Conservation (phyloP, 2,888 invertebrate genomes). For the Phyllotreta striolata region DNA sequence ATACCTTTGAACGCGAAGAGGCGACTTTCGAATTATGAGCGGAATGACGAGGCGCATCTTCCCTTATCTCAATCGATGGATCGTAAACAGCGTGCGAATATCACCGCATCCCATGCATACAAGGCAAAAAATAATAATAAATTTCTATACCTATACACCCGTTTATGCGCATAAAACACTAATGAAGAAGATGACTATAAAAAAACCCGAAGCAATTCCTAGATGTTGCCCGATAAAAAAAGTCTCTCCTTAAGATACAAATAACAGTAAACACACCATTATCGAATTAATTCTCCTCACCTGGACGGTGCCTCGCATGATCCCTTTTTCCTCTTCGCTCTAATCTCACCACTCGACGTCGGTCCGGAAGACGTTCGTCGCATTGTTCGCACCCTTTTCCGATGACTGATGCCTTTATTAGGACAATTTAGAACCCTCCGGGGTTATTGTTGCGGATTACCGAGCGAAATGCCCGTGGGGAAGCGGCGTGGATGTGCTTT, state of each 20-base stretch:
- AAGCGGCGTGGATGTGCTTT: not conserved
- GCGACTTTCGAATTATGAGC: constrained; percentile 42
- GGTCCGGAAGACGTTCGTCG: constrained; percentile 2
- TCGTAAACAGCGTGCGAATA: not conserved
- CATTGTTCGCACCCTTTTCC: constrained; percentile 18
- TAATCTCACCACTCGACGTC: constrained; percentile 31
- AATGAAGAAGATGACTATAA: too few species aligned
- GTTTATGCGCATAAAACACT: too few species aligned
- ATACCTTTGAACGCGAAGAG: constrained; percentile 42
- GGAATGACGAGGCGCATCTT: constrained; percentile 52
- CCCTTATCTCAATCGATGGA: constrained; percentile 19
- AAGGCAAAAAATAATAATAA: too few species aligned
- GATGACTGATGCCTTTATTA: constrained; percentile 30
- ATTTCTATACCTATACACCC: too few species aligned
- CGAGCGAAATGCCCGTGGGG: constrained; percentile 32
- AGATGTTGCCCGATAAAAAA: too few species aligned
- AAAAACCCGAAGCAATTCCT: too few species aligned
- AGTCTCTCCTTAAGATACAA: too few species aligned
- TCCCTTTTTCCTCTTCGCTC: constrained; percentile 11
- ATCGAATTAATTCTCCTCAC: constrained; percentile 13
- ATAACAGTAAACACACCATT: too few species aligned
- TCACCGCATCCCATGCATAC: too few species aligned
- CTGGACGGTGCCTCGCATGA: constrained; percentile 18
- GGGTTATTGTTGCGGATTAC: constrained; percentile 33
- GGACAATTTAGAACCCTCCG: constrained; percentile 28